phyloP scores from a whole-genome alignment of 2,888 invertebrate species.

The Drosophila melanosoma region DNA sequence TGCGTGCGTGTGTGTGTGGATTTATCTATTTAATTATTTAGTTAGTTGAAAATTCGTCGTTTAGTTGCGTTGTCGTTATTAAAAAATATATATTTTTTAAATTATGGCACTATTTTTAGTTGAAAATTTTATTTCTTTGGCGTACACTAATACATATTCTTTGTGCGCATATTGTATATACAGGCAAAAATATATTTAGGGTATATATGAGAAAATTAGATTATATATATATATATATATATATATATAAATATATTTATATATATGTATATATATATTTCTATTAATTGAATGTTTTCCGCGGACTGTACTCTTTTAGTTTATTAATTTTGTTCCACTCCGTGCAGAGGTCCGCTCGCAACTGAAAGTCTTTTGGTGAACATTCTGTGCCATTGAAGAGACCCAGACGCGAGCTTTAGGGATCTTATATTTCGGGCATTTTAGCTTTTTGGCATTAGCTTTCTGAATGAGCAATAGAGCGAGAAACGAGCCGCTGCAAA shows the following conservation, averaged over 20 bases:
- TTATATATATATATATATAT: conserved; percentile 63
- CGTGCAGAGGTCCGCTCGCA: conserved; percentile 86
- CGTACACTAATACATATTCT: conserved; percentile 75
- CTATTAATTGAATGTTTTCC: conserved; percentile 83
- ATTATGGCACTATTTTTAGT: conserved; percentile 74
- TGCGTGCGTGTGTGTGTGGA: conserved; percentile 58
- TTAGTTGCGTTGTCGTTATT: conserved; percentile 63
- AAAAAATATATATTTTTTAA: conserved; percentile 52
- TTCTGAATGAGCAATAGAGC: conserved; percentile 49
- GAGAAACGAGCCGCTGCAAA: conserved; percentile 39
- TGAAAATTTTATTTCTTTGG: conserved; percentile 70
- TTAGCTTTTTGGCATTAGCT: conserved; percentile 60
- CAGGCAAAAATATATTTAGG: conserved; percentile 65
- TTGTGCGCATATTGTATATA: conserved; percentile 55
- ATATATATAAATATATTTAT: conserved; percentile 55
- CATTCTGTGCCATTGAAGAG: conserved; percentile 56
- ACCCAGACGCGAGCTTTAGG: conserved; percentile 70
- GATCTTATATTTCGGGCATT: conserved; percentile 66
- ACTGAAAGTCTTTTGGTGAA: conserved; percentile 83
- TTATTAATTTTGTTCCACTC: conserved; percentile 84
- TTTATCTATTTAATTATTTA: conserved; percentile 37
- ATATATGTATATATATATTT: conserved; percentile 55
- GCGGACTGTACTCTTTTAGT: conserved; percentile 84
- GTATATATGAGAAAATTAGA: conserved; percentile 70
- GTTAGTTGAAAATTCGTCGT: conserved; percentile 63